Evolutionary conservation across 1,140 invertebrate species (phyloP), one percentile per base, ranked within the genome.

Genomic region (Brachionus rubens): DNA sequence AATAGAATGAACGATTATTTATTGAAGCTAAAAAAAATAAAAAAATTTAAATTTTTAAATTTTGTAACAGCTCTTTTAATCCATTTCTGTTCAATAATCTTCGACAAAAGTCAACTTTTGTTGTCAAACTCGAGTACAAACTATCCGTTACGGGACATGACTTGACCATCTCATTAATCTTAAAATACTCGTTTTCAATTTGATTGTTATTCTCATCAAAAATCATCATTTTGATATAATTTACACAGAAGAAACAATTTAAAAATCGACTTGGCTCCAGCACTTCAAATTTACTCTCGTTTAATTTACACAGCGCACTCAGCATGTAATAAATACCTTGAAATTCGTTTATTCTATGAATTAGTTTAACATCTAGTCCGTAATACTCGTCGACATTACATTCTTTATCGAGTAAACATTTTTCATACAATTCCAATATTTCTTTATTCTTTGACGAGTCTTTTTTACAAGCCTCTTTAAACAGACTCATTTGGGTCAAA

Each of bases 271-370:
- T 41, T 21, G 59, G 59, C 10, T 43, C 16, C 19, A 65, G 24
- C 19, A 43, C 9, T 24, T 65, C 19, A 40, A 65, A 65, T 12
- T 65, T 26, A 26, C 1, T 43, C 4, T 65, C 40, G 43, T 65
- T 65, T 3, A 65, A 12, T n/a, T 65, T 65, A 14, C 21, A 43
- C 10, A 65, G 3, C 21, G 59, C 59, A 43, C 59, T 36, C 24
- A 65, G n/a, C 21, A 43, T 26, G 19, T 65, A 65, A 65, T 65
- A 65, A 46, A 65, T 65, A 12, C 36, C 21, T 10, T 65, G 59
- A 28, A 65, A 65, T 36, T 65, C 59, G 16, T 65, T 65, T 14
- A 65, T 24, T 7, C 59, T 24, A 43, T 65, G 59, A 10, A 65
- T 19, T 21, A 65, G 19, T 28, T 65, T 65, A 3, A 65, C 19